Base-by-base conservation (phyloP, 2,113 vertebrate genomes). In the Struthio camelus region DNA sequence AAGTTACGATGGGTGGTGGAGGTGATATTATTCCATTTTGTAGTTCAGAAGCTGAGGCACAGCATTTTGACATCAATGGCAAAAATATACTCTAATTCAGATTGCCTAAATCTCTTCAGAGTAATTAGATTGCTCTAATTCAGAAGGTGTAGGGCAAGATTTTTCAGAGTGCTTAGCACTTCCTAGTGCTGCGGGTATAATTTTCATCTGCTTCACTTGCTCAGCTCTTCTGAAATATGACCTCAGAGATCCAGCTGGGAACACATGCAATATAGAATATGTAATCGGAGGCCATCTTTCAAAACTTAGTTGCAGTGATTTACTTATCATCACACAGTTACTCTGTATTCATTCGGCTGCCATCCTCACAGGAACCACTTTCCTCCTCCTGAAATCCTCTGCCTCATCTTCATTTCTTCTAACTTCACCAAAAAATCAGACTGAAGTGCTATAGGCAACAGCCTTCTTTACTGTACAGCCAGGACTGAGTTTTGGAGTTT, bases 211-310 rank as follows among this genome's bases (percentile, higher is more conserved):
- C 80, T 85, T 78, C 59, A 88, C n/a, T 56, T 87, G 69, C 80
- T 93, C 65, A 59, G 38, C 62, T 89, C 53, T 51, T 62, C 77
- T 96, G 92, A 95, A 96, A 94, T 90, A 92, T 0, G 23, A 61
- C 46, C 80, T 71, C 9, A 10, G 90, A 80, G 7, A 32, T 32
- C 46, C 42, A 42, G 64, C 82, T 88, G 82, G 77, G 79, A 87
- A 66, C 53, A 27, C 2, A 24, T 30, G 72, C 30, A 75, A 28
- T 32, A 32, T 54, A 51, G 73, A 56, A 54, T 46, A 24, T 3
- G 1, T 3, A 10, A 88, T 83, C 5, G 0, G 48, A 88, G 54
- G 18, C 85, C 65, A 65, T 64, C 85, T 24, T 64, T 81, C 82
- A 80, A n/a, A 96, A 64, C 69, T 80, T 27, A 4, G 12, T 50